These are phyloP conservation scores for Megalops cyprinoides DNA, from an alignment of 2,797 vertebrate genomes.

Conservation along the genomic window DNA sequence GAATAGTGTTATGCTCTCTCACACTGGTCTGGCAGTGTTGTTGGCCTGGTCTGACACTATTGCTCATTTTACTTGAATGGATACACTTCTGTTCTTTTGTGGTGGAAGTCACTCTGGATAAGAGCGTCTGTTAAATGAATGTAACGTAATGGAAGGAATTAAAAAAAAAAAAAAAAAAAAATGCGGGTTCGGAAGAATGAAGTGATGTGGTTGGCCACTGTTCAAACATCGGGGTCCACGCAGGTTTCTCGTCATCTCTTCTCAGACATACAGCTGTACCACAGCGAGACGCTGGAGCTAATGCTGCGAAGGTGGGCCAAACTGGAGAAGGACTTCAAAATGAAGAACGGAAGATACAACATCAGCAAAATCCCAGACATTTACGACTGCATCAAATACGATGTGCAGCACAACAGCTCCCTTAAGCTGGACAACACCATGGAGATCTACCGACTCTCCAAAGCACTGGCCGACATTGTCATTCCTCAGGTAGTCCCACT, in stretches of 20 bases:
- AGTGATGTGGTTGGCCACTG: no score
- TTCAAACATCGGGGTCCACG: not conserved
- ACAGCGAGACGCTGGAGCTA: slow-evolving; percentile 86
- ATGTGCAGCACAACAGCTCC: slow-evolving; percentile 86
- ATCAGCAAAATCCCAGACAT: slow-evolving; percentile 92
- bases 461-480: slow-evolving; percentile 87
- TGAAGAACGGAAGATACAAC: slow-evolving; percentile 87
- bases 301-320: slow-evolving; percentile 90
- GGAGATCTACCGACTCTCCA: slow-evolving; percentile 87
- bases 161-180: no score
- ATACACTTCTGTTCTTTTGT: no score
- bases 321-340: slow-evolving; percentile 89
- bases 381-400: slow-evolving; percentile 91
- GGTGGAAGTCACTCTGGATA: no score
- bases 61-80: no score
- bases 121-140: no score
- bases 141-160: no score
- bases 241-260: not conserved
- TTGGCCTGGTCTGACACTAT: no score
- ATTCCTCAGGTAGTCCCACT: slow-evolving; percentile 82
- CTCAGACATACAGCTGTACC: slow-evolving; percentile 87
- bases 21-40: no score
- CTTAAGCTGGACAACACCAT: slow-evolving; percentile 85
- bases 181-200: no score
- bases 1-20: no score